These are phyloP conservation scores for Metacarcinus magister DNA, from an alignment of 2,888 invertebrate genomes.

Conservation along the genomic window DNA sequence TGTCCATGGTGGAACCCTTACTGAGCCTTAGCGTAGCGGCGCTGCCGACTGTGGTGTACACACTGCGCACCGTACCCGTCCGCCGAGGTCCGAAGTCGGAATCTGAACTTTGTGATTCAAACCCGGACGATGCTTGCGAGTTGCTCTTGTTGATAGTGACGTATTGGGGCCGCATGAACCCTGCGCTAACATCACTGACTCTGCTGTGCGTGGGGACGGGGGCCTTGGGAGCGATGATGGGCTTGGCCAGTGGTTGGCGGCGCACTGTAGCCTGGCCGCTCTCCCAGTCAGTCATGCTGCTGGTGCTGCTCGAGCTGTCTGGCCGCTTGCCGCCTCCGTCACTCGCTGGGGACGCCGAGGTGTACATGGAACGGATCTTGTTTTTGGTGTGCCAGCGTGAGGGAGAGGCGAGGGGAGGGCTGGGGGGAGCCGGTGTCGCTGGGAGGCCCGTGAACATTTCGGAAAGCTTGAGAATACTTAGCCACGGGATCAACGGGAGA, in stretches of 20 bases:
- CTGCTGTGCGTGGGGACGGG: constrained; percentile 85
- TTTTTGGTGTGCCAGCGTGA: constrained; percentile 93
- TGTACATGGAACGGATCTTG: constrained; percentile 92
- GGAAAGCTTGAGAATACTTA: constrained; percentile 83
- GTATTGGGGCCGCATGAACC: constrained; percentile 79
- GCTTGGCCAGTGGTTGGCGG: constrained; percentile 86
- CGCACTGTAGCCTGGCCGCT: constrained; percentile 94
- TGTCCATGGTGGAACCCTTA: constrained; percentile 82
- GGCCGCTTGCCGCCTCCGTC: constrained; percentile 83
- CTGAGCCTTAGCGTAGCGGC: constrained; percentile 79
- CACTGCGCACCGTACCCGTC: constrained; percentile 85
- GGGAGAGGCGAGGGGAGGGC: constrained; percentile 86
- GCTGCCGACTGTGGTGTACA: constrained; percentile 82
- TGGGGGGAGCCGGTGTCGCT: constrained; percentile 83
- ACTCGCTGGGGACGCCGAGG: constrained; percentile 83
- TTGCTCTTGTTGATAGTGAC: constrained; percentile 82
- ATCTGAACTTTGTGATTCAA: constrained; percentile 87
- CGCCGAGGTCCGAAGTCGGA: constrained; percentile 87
- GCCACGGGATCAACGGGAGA: constrained; percentile 88
- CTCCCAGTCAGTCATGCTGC: constrained; percentile 95
- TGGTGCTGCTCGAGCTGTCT: constrained; percentile 88
- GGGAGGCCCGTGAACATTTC: constrained; percentile 83
- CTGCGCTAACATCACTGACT: constrained; percentile 83
- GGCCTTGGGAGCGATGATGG: constrained; percentile 85
- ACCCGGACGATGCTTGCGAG: constrained; percentile 83